phyloP scores from a whole-genome alignment of 2,113 vertebrate species.

The Cercopithecus mona region DNA sequence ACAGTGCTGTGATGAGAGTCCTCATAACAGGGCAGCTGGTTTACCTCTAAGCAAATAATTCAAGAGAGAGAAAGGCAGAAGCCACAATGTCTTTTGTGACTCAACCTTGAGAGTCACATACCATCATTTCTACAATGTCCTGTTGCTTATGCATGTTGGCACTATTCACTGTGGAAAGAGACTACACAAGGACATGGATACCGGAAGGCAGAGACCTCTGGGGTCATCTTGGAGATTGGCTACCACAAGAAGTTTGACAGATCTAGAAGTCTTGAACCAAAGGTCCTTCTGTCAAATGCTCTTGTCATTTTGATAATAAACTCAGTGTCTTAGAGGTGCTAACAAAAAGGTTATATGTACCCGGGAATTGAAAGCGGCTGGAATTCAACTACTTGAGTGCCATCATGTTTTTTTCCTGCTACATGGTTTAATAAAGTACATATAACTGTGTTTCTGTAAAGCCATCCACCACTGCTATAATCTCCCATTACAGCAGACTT shows the following conservation, averaged over 20 bases:
- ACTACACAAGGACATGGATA: not conserved
- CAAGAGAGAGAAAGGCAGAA: not conserved
- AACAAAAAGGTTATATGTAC: not conserved
- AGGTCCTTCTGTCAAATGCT: not conserved
- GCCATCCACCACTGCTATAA: not conserved
- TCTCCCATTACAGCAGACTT: not conserved
- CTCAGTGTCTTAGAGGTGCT: not conserved
- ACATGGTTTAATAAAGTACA: not conserved
- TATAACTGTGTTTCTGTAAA: slow-evolving; percentile 1
- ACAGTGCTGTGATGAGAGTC: not conserved
- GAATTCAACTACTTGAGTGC: not conserved
- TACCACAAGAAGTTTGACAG: not conserved
- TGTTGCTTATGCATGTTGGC: not conserved
- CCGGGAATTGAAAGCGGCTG: not conserved
- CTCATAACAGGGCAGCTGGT: not conserved
- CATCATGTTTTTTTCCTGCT: not conserved
- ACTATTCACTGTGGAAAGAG: not conserved
- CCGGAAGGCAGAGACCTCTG: not conserved
- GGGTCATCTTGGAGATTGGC: not conserved
- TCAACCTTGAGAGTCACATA: not conserved
- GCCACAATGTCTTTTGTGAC: not conserved
- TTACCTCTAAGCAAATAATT: not conserved
- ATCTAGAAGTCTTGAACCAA: not conserved
- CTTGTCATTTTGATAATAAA: not conserved
- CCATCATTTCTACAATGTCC: not conserved